These are phyloP conservation scores for Ailuropoda melanoleuca DNA, from an alignment of 2,113 vertebrate genomes.

Conservation along the genomic window DNA sequence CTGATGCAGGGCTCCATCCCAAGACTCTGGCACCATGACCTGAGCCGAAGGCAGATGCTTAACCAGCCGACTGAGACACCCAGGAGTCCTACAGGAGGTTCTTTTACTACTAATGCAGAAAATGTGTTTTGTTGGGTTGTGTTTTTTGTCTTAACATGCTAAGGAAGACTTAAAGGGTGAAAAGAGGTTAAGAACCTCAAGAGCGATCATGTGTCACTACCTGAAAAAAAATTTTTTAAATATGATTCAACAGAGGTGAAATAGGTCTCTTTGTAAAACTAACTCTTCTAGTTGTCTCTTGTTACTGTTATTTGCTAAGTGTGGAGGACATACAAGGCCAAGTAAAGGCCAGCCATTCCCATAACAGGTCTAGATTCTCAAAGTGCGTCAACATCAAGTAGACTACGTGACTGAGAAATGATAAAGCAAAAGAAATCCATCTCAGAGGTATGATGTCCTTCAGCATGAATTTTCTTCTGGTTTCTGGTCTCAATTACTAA, in stretches of 20 bases:
- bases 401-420: background rate
- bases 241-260: background rate
- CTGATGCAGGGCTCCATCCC: background rate
- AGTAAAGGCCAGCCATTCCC: background rate
- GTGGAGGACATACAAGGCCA: background rate
- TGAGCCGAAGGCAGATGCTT: background rate
- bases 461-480: background rate
- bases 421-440: background rate
- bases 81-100: background rate
- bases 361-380: background rate
- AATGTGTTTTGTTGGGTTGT: background rate
- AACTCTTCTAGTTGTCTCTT: background rate
- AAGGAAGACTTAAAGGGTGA: background rate
- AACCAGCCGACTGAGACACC: background rate
- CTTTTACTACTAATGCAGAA: background rate
- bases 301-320: background rate
- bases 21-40: background rate
- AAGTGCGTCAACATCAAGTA: background rate
- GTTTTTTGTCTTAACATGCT: background rate
- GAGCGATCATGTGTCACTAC: background rate
- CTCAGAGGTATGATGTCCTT: background rate
- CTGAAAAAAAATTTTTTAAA: background rate
- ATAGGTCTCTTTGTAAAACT: background rate
- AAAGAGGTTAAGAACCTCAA: background rate
- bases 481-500: background rate